Base-by-base conservation (phyloP, 2,888 invertebrate species). In the Platycheirus albimanus region DNA sequence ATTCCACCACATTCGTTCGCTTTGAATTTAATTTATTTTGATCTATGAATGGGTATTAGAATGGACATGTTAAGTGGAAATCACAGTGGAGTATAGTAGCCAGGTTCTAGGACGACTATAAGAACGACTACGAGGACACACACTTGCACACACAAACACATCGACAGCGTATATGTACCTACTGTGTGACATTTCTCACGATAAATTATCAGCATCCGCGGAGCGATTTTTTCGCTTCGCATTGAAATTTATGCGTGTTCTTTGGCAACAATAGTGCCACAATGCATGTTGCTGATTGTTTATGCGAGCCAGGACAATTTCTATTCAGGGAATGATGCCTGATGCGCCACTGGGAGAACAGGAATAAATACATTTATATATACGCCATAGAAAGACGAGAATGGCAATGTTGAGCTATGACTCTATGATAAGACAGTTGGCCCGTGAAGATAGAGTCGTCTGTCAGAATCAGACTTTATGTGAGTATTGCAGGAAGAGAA, bases 1-100 rank as follows among this genome's bases (percentile, higher is more conserved):
- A 81, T 77, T 77, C 81, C 81, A 77, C 71, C 71, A 81, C 81
- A 81, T 76, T 81, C 76, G 77, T 76, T 81, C 76, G 77, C 81
- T 77, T 81, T 81, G 81, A 81, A 81, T 81, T 81, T 81, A 81
- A 81, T 81, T 81, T 72, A 81, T 76, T 72, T 77, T 81, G 81
- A 81, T 81, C 81, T 81, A 81, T 81, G 81, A 81, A 81, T 81
- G 81, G 77, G 81, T 77, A 71, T 81, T 81, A 81, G 81, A 81
- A 81, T 81, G 81, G 81, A 77, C 76, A 81, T 81, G 81, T 81
- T 81, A 84, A 80, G 80, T 80, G 80, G 75, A 72, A 80, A 84
- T 76, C 75, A 84, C 80, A 38, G 71, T 24, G 63, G 43, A 80
- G 41, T 63, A 38, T 70, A 13, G 24, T 38, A 24, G 13, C 56